Evolutionary conservation across 2,888 invertebrate genomes (phyloP).

Genomic region (Steinernema hermaphroditum): DNA sequence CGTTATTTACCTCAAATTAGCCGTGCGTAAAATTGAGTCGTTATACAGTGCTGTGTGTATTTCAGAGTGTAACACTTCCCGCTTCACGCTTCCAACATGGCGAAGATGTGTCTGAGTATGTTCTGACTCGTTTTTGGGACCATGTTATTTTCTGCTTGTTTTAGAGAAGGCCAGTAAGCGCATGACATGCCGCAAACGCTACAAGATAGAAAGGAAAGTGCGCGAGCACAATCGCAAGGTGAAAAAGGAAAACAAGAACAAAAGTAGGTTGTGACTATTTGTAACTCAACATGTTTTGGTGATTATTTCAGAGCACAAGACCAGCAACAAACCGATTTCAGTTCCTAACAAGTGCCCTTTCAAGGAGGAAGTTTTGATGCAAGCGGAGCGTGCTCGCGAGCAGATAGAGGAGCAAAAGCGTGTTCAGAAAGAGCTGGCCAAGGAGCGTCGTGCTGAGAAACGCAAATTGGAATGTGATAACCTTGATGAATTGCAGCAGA

Average conservation of each 20-base stretch:
- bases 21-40: no score
- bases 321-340: slow-evolving; percentile 67
- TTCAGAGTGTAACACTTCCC: not conserved
- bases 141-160: no score
- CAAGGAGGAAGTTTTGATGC: slow-evolving; percentile 87
- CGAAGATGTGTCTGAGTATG: slow-evolving; percentile 59
- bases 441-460: slow-evolving; percentile 72
- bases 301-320: slow-evolving; percentile 41
- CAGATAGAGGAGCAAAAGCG: slow-evolving; percentile 58
- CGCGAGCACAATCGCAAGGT: slow-evolving; percentile 63
- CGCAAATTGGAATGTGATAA: slow-evolving; percentile 10
- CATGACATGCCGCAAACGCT: slow-evolving; percentile 56
- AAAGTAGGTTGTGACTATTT: slow-evolving; percentile 29
- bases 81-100: slow-evolving; percentile 40
- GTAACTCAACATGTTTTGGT: no score
- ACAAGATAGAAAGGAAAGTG: slow-evolving; percentile 66
- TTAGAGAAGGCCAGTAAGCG: slow-evolving; percentile 65
- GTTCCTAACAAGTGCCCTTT: slow-evolving; percentile 94
- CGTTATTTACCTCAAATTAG: no score
- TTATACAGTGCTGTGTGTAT: no score
- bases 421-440: slow-evolving; percentile 72
- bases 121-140: slow-evolving; percentile 28
- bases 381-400: slow-evolving; percentile 73
- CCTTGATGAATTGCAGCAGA: slow-evolving; percentile 42
- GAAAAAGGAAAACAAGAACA: slow-evolving; percentile 53